phyloP scores from a whole-genome alignment of 2,797 vertebrate species.

The Amblyraja radiata region DNA sequence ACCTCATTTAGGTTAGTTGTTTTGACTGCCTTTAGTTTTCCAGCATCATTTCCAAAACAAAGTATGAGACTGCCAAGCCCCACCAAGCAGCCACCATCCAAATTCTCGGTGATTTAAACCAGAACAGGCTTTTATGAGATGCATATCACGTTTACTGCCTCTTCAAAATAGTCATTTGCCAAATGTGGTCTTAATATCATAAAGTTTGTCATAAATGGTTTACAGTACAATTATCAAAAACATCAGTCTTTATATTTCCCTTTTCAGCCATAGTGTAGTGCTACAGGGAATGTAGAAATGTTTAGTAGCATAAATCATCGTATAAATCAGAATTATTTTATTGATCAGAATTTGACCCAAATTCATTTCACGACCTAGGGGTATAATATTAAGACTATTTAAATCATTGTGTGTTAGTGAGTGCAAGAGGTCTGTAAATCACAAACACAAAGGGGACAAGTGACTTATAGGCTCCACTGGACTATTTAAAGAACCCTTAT shows the following conservation, averaged over 20 bases:
- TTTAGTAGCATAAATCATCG: not conserved
- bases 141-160: too few relatives aligned
- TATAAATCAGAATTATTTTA: too few relatives aligned
- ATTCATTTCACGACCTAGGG: not conserved
- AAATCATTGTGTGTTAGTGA: not conserved
- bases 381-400: too few relatives aligned
- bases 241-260: not conserved
- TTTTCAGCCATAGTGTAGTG: not conserved
- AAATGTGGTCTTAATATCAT: too few relatives aligned
- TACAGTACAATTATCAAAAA: not conserved
- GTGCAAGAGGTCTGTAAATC: not conserved
- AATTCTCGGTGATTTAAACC: too few relatives aligned
- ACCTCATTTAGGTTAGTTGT: not conserved
- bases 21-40: not conserved
- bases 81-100: too few relatives aligned
- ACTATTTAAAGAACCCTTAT: not conserved
- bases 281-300: not conserved
- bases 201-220: not conserved
- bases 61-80: not conserved
- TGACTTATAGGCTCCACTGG: not conserved
- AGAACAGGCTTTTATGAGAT: too few relatives aligned
- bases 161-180: too few relatives aligned
- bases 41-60: not conserved
- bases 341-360: not conserved
- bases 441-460: not conserved